Base-by-base conservation (phyloP, 2,113 vertebrate species). In the Poeciliopsis prolifica region DNA sequence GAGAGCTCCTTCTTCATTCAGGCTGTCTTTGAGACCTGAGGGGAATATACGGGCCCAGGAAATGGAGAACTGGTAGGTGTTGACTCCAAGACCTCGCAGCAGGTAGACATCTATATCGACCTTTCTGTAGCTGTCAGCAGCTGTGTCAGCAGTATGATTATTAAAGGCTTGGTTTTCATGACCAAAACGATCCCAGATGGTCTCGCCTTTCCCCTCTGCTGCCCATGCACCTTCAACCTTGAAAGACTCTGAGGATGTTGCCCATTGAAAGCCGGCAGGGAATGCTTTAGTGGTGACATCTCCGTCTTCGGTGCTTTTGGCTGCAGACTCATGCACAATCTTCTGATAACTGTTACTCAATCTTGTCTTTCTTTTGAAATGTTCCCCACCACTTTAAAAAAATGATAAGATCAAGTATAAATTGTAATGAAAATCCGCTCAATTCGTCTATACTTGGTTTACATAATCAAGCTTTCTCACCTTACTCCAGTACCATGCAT, bases 41-140 rank as follows among this genome's bases (percentile, higher is more conserved):
- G 97, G 95, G 80, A 98, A 97, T n/a, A 99, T 89, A 62, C 97
- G 95, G 29, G 97, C 92, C 98, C 97, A 99, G 71, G 97, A 98
- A 62, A 99, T 92, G 72, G 97, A 98, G 89, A 99, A 98, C 87
- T 98, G 96, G 86, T 97, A 97, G 68, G 96, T 85, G 5, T 96
- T 92, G 37, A 93, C 87, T n/a, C 65, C 86, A 77, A 98, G 95
- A 70, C 96, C 96, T 31, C 95, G 93, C 9, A 98, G 95, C 3
- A 98, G 93, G 79, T 96, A 95, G 17, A 95, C 44, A 2, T 98
- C 97, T 42, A 95, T 95, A 60, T 94, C 94, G 24, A 92, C 92
- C 85, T 99, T 98, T 84, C 96, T 88, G 90, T 97, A 98, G 88
- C 97, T 98, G 90, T 99, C 96, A 69, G 95, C 96, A n/a, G 97